Evolutionary conservation across 1,140 invertebrate genomes (phyloP).

Genomic region (Hycleus phaleratus): DNA sequence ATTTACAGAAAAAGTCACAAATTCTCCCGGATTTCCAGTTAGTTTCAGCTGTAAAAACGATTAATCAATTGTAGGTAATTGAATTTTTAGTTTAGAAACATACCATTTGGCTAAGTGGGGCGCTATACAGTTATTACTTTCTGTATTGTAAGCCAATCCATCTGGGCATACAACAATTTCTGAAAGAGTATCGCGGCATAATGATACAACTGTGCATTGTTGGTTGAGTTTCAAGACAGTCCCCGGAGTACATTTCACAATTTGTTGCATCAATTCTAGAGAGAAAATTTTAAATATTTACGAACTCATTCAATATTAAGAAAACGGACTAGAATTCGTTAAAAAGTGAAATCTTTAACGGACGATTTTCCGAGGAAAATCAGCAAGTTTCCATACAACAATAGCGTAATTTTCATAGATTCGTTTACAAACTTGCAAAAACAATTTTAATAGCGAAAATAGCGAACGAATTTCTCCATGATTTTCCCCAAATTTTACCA

Average conservation of each 20-base stretch:
- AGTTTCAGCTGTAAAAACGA: too few relatives aligned
- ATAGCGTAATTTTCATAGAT: not conserved
- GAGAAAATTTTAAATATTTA: not conserved
- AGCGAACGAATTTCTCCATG: too few relatives aligned
- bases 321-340: not conserved
- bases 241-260: slow-evolving; percentile 22
- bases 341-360: too few relatives aligned
- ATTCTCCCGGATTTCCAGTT: too few relatives aligned
- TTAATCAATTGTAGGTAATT: too few relatives aligned
- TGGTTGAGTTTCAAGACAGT: slow-evolving; percentile 21
- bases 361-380: not conserved
- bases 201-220: slow-evolving; percentile 23
- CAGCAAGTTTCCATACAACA: not conserved
- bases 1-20: too few relatives aligned
- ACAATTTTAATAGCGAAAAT: too few relatives aligned
- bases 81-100: not conserved
- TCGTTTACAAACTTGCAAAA: not conserved
- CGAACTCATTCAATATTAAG: too few relatives aligned
- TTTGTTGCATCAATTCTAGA: slow-evolving; percentile 20
- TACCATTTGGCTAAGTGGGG: slow-evolving; percentile 25
- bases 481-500: too few relatives aligned
- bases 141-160: slow-evolving; percentile 25
- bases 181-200: slow-evolving; percentile 20
- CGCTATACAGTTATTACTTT: slow-evolving; percentile 21
- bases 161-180: slow-evolving; percentile 28